Evolutionary conservation across 37 sponge, comb jelly and placozoan species (phyloP).

Genomic region (Haliclona indistincta): DNA sequence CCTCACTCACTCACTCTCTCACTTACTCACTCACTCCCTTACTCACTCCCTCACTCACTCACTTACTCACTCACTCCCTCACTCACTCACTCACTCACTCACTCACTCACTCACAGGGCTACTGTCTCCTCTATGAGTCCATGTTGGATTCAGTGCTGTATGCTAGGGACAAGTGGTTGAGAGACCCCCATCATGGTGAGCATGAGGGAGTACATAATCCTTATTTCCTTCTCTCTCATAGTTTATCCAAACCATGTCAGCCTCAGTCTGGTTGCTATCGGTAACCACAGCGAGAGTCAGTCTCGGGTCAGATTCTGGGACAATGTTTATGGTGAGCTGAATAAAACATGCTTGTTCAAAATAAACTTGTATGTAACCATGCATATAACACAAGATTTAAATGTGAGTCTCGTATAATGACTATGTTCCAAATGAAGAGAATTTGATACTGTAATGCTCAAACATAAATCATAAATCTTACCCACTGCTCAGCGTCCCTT

Average conservation of each 20-base stretch:
- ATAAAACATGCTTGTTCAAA: too few relatives aligned
- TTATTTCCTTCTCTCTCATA: constrained; percentile 7
- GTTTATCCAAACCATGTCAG: constrained; percentile 75
- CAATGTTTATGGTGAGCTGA: constrained; percentile 71
- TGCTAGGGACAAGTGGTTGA: constrained; percentile 80
- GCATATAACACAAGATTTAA: too few relatives aligned
- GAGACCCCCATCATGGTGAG: constrained; percentile 44
- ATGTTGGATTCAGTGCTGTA: constrained; percentile 83
- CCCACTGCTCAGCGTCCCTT: not conserved
- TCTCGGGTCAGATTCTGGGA: constrained; percentile 71
- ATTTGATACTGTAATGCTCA: too few relatives aligned
- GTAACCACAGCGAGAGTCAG: constrained; percentile 26
- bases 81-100: too few relatives aligned
- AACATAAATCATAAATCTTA: too few relatives aligned
- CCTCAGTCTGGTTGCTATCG: constrained; percentile 68
- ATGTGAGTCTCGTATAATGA: too few relatives aligned
- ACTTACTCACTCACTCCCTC: too few relatives aligned
- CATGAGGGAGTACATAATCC: not conserved
- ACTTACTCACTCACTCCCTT: too few relatives aligned
- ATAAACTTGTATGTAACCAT: too few relatives aligned
- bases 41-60: too few relatives aligned
- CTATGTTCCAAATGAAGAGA: too few relatives aligned
- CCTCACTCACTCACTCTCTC: too few relatives aligned
- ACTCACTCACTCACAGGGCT: constrained; percentile 47
- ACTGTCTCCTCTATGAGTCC: constrained; percentile 84